These are phyloP conservation scores for Gymnogyps californianus DNA, from an alignment of 2,113 vertebrate genomes.

Conservation along the genomic window DNA sequence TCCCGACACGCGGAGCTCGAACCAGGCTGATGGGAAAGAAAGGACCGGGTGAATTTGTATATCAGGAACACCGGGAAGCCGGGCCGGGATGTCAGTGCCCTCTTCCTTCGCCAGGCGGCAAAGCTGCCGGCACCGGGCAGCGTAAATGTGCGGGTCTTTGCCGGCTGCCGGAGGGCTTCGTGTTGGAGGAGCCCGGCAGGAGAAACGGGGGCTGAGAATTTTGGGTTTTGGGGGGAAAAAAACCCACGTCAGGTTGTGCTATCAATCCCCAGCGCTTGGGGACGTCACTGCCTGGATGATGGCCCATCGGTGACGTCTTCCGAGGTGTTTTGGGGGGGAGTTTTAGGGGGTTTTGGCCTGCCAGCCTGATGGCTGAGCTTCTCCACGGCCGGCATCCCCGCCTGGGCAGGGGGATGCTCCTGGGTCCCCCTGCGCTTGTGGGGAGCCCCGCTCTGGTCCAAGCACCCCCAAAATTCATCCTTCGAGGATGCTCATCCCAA, in stretches of 20 bases:
- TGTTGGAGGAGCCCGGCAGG: not conserved
- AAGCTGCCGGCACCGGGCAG: not conserved
- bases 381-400: not conserved
- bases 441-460: accelerated
- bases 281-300: accelerated
- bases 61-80: accelerated
- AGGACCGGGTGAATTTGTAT: accelerated
- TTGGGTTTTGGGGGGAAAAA: accelerated
- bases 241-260: accelerated
- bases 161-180: accelerated
- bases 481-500: not conserved
- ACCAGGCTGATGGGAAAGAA: not conserved
- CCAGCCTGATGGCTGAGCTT: not conserved
- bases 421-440: accelerated
- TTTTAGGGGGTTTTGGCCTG: not conserved
- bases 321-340: not conserved
- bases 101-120: not conserved
- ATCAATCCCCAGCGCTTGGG: accelerated
- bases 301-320: accelerated
- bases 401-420: too few species aligned
- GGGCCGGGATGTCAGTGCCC: accelerated
- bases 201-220: not conserved
- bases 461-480: not conserved
- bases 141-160: accelerated
- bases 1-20: accelerated